Conservation (phyloP, 2,888 invertebrate species). For the Ceriagrion tenellum region DNA sequence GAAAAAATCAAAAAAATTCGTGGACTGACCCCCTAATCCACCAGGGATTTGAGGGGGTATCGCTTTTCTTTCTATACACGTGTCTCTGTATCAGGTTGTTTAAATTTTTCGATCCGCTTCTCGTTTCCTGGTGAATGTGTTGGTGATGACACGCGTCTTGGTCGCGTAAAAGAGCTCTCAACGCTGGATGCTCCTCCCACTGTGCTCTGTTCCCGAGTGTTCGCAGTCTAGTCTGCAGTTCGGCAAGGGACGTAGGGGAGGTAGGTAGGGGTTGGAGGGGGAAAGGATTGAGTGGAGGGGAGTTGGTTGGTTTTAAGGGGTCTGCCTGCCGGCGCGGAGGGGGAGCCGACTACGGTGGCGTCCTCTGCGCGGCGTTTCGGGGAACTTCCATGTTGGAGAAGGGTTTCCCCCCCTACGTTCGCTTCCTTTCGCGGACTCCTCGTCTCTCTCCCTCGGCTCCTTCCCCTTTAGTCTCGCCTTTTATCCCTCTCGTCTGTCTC, state of each 20-base stretch:
- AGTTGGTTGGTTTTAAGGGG: neutral
- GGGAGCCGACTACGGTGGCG: slow-evolving; percentile 13
- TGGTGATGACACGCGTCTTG: too few species aligned
- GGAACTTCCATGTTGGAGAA: neutral
- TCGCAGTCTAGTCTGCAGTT: slow-evolving; percentile 46
- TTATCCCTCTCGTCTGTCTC: neutral
- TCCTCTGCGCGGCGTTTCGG: slow-evolving; percentile 53
- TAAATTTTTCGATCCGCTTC: neutral
- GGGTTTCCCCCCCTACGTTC: slow-evolving; percentile 14
- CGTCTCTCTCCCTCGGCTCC: neutral
- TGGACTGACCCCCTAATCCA: too few species aligned
- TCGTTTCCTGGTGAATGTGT: neutral
- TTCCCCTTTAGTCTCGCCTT: neutral
- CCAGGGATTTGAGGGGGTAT: neutral
- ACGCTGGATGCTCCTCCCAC: neutral
- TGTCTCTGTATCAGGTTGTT: neutral
- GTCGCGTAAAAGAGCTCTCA: neutral
- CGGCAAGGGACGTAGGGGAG: neutral
- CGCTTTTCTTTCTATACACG: neutral
- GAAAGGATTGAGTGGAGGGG: neutral
- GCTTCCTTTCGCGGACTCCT: slow-evolving; percentile 5
- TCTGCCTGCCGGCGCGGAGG: neutral
- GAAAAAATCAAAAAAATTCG: too few species aligned
- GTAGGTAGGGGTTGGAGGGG: neutral
- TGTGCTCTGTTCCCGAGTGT: slow-evolving; percentile 37